Percentiles rank a stretch among this genome's conserved stretches.
These are phyloP conservation scores for Fringilla coelebs DNA, from an alignment of 2,797 vertebrate species.

Conservation along the genomic window DNA sequence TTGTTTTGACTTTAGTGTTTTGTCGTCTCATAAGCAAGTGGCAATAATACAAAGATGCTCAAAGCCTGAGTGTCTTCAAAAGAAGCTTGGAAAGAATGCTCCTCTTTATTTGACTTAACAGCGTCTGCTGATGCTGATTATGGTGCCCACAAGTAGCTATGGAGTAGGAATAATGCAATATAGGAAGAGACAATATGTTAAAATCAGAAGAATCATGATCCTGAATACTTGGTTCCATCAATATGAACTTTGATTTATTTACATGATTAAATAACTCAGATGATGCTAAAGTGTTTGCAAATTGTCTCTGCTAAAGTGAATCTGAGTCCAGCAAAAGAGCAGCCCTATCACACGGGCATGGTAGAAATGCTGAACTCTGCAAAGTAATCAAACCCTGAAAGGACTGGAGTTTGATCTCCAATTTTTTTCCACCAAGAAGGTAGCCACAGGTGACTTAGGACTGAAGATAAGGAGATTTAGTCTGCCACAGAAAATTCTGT, in stretches of 20 bases:
- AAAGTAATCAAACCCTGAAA: neutral
- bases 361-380: neutral
- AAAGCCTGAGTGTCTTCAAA: neutral
- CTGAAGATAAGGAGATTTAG: neutral
- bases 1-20: slow-evolving; percentile 64
- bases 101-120: neutral
- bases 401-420: neutral
- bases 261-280: neutral
- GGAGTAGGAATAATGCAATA: neutral
- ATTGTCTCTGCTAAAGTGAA: neutral
- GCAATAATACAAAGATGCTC: neutral
- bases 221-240: neutral
- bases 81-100: neutral
- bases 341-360: neutral
- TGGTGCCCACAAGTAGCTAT: neutral
- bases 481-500: neutral
- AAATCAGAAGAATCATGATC: neutral
- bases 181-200: neutral
- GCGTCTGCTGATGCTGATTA: neutral
- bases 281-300: neutral
- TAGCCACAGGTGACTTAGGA: neutral
- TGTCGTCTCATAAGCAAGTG: neutral
- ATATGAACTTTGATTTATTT: neutral
- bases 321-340: neutral
- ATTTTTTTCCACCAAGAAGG: neutral